Evolutionary conservation across 2,888 invertebrate species (phyloP), one percentile per base, ranked within the genome.

Genomic region (Cyaniris semiargus): DNA sequence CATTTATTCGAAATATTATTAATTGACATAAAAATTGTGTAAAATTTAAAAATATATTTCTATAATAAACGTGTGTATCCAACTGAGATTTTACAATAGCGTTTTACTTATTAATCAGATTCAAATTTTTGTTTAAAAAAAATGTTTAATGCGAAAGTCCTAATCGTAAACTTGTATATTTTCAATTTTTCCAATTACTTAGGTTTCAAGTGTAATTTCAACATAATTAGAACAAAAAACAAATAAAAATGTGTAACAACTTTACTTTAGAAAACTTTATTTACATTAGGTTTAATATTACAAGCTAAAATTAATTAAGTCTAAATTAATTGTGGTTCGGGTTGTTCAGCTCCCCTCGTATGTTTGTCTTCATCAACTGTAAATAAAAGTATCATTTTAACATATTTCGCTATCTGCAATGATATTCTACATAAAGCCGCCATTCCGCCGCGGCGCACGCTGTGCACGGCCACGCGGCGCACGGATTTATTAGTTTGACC

Each of bases 311-410:
- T 3, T 58, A n/a, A 3, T 66, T 18, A 60, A 13, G 18, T 70
- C 76, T 70, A 76, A 48, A 78, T 76, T 60, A 56, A 76, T 53
- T 76, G 71, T 85, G 85, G 53, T 85, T 88, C 3, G 88, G 88
- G 72, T 89, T 91, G 77, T 87, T 78, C 34, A 93, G 81, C 80
- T 93, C 93, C 15, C 93, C 93, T 76, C 93, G 82, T 76, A 93
- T 90, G 56, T 89, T 89, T 0, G 90, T 92, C 83, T 92, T 93
- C 93, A 93, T 93, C 21, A 93, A 80, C 93, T 93, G 90, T 27
- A 85, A 88, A 76, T 10, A 38, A n/a, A 53, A 70, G 6, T 56
- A 10, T 34, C 76, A 38, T 48, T 60, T 44, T 53, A 13, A 56
- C 8, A 58, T 58, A 1, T 5, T n/a, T 38, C 7, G 10, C n/a